Conservation (phyloP, 2,888 invertebrate genomes). For the Lutraria lutraria region DNA sequence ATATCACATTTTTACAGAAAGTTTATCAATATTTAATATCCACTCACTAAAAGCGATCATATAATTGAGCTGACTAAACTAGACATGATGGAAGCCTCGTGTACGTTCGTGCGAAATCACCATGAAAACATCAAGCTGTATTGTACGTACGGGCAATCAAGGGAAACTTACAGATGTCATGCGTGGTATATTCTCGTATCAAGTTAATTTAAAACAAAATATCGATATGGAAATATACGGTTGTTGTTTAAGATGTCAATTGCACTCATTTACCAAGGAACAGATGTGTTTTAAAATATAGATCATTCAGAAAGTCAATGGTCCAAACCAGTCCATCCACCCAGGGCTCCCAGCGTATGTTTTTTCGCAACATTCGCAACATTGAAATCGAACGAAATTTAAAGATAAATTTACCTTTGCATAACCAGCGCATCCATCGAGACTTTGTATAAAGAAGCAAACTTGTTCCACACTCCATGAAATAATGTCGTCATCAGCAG, state of each 20-base stretch:
- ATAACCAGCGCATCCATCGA: conserved; percentile 77
- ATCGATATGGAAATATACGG: neutral
- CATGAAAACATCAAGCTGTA: neutral
- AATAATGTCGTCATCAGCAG: conserved; percentile 71
- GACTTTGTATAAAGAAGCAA: conserved; percentile 71
- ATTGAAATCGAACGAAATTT: no score
- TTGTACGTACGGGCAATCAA: neutral
- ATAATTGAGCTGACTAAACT: conserved; percentile 30
- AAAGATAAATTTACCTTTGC: conserved; percentile 70
- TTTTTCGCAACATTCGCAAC: no score
- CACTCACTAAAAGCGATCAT: conserved; percentile 8
- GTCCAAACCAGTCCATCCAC: no score
- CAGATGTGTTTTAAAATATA: neutral
- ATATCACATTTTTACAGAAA: conserved; percentile 25
- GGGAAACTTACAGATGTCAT: neutral
- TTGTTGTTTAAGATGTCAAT: neutral
- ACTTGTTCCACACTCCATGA: conserved; percentile 78
- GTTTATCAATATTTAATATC: conserved; percentile 25
- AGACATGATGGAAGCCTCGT: neutral
- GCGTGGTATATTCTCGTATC: neutral
- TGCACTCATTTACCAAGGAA: neutral
- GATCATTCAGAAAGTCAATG: no score
- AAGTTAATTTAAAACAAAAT: neutral
- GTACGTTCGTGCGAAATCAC: neutral
- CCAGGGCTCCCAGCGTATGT: no score